phyloP scores from a whole-genome alignment of 2,888 invertebrate genomes.

The Lithophane ornitopus region DNA sequence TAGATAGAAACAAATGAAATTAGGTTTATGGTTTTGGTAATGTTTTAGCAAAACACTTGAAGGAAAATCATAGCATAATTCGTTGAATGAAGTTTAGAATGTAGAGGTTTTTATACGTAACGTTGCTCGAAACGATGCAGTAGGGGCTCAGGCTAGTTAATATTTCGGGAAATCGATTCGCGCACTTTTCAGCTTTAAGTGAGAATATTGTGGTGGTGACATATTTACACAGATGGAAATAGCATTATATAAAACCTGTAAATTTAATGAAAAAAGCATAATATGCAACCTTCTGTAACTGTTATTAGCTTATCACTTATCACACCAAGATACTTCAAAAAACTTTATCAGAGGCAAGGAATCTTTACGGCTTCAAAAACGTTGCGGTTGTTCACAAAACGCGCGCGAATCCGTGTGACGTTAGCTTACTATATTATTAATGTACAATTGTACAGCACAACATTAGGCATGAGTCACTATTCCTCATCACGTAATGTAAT shows the following conservation, averaged over 20 bases:
- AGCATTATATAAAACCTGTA: not conserved
- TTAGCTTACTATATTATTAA: slow-evolving; percentile 55
- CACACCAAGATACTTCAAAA: not conserved
- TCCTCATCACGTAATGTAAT: slow-evolving; percentile 59
- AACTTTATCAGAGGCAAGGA: not conserved
- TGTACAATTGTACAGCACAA: slow-evolving; percentile 54
- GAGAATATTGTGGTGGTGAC: not conserved
- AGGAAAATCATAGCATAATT: slow-evolving; percentile 12
- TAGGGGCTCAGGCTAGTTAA: slow-evolving; percentile 36
- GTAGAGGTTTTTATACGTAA: slow-evolving; percentile 10
- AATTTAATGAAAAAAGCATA: not conserved
- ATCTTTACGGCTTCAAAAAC: slow-evolving; percentile 5
- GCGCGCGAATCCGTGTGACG: slow-evolving; percentile 63
- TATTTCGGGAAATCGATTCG: slow-evolving; percentile 21
- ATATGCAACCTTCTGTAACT: slow-evolving; percentile 3
- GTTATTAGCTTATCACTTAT: too few species aligned
- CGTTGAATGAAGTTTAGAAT: not conserved
- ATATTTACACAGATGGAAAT: slow-evolving; percentile 15
- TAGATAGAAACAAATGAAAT: slow-evolving; percentile 15
- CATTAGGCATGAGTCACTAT: slow-evolving; percentile 49
- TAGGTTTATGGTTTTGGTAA: not conserved
- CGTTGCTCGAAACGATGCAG: slow-evolving; percentile 32
- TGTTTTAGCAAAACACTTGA: slow-evolving; percentile 7
- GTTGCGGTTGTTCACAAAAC: slow-evolving; percentile 22
- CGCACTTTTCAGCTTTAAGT: not conserved